These are phyloP conservation scores for Chouioia cunea DNA, from an alignment of 2,888 invertebrate genomes.

Conservation along the genomic window DNA sequence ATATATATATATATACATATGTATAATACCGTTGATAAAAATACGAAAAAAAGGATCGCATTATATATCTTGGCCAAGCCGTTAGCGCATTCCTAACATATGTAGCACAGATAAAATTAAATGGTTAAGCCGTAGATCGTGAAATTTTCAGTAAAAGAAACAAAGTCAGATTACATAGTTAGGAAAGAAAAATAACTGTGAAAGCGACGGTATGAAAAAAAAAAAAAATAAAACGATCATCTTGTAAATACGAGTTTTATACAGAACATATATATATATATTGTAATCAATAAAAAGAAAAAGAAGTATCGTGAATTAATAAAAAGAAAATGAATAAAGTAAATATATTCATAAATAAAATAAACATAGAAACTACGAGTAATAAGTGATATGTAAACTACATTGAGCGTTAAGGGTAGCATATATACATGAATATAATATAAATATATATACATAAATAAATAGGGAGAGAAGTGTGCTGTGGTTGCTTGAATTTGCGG, in stretches of 20 bases:
- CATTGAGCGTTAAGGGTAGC: conserved; percentile 44
- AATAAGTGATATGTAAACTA: conserved; percentile 48
- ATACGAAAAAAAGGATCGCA: conserved; percentile 37
- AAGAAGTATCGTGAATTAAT: conserved; percentile 58
- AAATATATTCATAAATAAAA: conserved; percentile 54
- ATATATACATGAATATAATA: conserved; percentile 28
- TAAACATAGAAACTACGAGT: conserved; percentile 51
- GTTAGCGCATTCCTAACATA: conserved; percentile 42
- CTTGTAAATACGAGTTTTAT: conserved; percentile 69
- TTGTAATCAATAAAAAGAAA: conserved; percentile 64
- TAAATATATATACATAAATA: conserved; percentile 34
- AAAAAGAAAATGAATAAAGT: conserved; percentile 53
- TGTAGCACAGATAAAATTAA: conserved; percentile 44
- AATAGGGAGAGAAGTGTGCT: conserved; percentile 32
- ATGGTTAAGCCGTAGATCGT: conserved; percentile 32
- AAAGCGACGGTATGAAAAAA: conserved; percentile 39
- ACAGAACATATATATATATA: conserved; percentile 63
- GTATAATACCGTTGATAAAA: conserved; percentile 39
- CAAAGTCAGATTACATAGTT: conserved; percentile 47
- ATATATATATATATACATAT: too few relatives aligned
- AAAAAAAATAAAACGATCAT: conserved; percentile 58
- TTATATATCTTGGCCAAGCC: conserved; percentile 40
- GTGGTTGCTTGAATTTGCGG: conserved; percentile 31
- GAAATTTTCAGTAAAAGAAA: conserved; percentile 42
- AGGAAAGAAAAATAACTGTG: conserved; percentile 49